A percentile compares a stretch with the other conserved stretches of the same genome.
These are phyloP conservation scores for Peromyscus polionotus DNA, from an alignment of 2,113 vertebrate genomes.

Conservation along the genomic window DNA sequence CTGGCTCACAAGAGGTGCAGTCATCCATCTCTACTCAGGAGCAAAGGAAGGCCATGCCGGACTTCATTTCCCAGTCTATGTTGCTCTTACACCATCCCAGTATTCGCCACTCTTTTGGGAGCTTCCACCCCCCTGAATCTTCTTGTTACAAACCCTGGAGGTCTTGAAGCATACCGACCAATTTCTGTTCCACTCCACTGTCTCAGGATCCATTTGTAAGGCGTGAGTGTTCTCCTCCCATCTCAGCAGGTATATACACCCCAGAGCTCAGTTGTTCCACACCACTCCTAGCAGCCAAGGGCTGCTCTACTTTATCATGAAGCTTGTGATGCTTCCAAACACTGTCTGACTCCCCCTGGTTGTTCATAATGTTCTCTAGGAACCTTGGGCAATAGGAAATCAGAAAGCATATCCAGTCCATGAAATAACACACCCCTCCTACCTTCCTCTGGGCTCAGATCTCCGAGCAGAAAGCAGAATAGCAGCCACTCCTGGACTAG, in stretches of 20 bases:
- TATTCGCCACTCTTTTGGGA: background rate
- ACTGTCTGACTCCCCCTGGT: background rate
- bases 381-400: background rate
- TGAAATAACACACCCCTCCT: background rate
- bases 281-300: background rate
- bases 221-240: background rate
- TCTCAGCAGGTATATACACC: background rate
- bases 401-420: background rate
- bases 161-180: background rate
- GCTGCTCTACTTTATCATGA: background rate
- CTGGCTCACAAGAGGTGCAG: background rate
- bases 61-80: background rate
- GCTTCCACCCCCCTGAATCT: background rate
- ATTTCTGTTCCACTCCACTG: background rate
- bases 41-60: background rate
- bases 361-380: background rate
- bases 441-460: background rate
- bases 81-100: accelerated
- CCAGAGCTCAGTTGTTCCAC: background rate
- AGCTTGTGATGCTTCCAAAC: background rate
- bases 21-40: background rate
- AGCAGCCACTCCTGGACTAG: background rate
- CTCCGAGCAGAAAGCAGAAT: background rate
- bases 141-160: background rate
- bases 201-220: background rate